phyloP scores from a whole-genome alignment of 2,113 vertebrate genomes.

The Lagopus muta region DNA sequence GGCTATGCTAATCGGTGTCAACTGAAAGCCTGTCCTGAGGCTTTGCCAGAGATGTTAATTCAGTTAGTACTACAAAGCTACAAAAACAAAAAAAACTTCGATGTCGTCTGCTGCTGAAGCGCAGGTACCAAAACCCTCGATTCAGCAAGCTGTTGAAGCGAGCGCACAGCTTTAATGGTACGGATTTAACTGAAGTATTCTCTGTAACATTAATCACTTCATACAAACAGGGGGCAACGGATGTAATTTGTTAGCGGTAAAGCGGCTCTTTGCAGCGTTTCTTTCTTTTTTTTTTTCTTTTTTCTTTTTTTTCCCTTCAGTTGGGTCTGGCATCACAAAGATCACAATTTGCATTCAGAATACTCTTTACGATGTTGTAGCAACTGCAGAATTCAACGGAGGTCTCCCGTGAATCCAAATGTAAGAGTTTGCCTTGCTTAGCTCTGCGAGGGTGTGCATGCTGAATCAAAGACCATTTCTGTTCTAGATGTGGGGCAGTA shows the following conservation, averaged over 20 bases:
- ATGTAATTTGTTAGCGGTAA: not conserved
- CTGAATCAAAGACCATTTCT: not conserved
- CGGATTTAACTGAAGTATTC: not conserved
- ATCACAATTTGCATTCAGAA: not conserved
- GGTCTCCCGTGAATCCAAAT: not conserved
- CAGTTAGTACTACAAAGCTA: not conserved
- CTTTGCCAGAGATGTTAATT: conserved; percentile 60
- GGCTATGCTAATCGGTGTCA: conserved; percentile 48
- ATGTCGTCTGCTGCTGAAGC: not conserved
- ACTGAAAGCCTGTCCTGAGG: conserved; percentile 43
- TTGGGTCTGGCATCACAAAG: not conserved
- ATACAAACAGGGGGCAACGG: not conserved
- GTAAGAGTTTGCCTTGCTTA: not conserved
- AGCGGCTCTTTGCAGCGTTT: not conserved
- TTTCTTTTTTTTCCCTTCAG: not conserved
- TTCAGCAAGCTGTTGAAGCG: not conserved
- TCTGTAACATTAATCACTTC: not conserved
- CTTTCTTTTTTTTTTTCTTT: not conserved
- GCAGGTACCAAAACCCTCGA: not conserved
- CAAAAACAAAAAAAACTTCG: not conserved
- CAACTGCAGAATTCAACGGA: not conserved
- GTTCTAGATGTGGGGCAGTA: not conserved
- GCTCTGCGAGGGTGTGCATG: not conserved
- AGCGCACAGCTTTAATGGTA: not conserved
- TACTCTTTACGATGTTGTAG: not conserved